These are phyloP conservation scores for Andrena haemorrhoa DNA, from an alignment of 2,888 invertebrate species.

Conservation along the genomic window DNA sequence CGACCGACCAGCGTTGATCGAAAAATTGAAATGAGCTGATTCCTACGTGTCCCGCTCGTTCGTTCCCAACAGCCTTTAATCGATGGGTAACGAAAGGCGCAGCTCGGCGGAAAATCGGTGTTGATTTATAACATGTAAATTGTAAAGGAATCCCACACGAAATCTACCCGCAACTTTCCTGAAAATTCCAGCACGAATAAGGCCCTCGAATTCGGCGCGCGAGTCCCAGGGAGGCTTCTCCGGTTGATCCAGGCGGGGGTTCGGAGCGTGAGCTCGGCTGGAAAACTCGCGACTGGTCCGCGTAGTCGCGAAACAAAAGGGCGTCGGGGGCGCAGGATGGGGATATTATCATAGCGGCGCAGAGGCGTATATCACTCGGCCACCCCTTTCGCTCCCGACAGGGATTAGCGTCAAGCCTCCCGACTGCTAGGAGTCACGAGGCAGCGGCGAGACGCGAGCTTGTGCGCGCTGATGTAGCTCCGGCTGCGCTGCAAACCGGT, in stretches of 20 bases:
- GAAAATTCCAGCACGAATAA: too few relatives aligned
- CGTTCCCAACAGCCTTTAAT: constrained; percentile 16
- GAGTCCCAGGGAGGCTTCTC: neutral
- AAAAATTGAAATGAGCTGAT: constrained; percentile 38
- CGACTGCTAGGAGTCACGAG: constrained; percentile 71
- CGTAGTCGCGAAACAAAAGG: constrained; percentile 57
- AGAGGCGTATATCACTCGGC: constrained; percentile 82
- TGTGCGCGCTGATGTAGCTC: constrained; percentile 51
- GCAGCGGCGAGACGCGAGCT: constrained; percentile 65
- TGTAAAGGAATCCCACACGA: too few relatives aligned
- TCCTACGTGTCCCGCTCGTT: neutral
- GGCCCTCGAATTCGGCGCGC: neutral
- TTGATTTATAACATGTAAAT: neutral
- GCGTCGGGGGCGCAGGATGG: constrained; percentile 58
- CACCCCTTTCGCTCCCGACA: constrained; percentile 81
- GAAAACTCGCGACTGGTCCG: constrained; percentile 11
- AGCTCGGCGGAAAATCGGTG: neutral
- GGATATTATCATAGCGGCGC: constrained; percentile 84
- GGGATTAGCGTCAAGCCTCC: constrained; percentile 83
- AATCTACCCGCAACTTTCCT: too few relatives aligned
- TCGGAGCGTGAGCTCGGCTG: neutral
- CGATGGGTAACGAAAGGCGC: neutral
- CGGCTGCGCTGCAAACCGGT: constrained; percentile 53
- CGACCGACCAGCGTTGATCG: constrained; percentile 48
- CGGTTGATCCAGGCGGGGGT: neutral